Evolutionary conservation across 2,888 invertebrate species (phyloP).

Genomic region (Dione vanillae): DNA sequence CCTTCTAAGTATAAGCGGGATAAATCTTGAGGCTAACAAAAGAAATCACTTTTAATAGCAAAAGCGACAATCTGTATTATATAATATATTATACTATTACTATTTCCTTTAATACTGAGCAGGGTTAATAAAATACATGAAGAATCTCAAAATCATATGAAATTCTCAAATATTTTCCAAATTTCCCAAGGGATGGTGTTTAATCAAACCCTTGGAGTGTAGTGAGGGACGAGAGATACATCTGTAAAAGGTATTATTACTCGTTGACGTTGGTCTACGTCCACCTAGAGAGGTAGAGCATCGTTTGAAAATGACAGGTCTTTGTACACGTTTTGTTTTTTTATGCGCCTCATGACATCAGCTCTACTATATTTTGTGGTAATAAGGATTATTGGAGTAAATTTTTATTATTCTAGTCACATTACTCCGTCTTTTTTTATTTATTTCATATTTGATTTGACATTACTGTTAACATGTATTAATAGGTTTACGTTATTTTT

Average conservation of each 20-base stretch:
- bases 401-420: background rate
- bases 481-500: too few species aligned
- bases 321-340: background rate
- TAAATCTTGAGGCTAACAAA: too few species aligned
- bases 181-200: conserved; percentile 25
- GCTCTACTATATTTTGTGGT: background rate
- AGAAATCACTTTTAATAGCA: too few species aligned
- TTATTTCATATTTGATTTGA: background rate
- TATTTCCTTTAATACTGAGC: background rate
- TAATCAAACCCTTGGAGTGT: conserved; percentile 19
- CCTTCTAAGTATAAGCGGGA: too few species aligned
- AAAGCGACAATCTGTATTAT: too few species aligned
- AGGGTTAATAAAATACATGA: conserved; percentile 1
- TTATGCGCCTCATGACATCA: background rate
- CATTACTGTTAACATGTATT: background rate
- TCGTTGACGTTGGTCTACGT: background rate
- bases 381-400: background rate
- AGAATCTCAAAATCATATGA: background rate
- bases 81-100: too few species aligned
- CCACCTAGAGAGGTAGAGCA: background rate
- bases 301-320: background rate
- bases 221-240: conserved; percentile 2
- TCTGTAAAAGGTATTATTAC: background rate
- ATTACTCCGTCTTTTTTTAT: background rate
- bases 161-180: conserved; percentile 13